phyloP scores from a whole-genome alignment of 2,797 vertebrate species.

The Argyrosomus regius region DNA sequence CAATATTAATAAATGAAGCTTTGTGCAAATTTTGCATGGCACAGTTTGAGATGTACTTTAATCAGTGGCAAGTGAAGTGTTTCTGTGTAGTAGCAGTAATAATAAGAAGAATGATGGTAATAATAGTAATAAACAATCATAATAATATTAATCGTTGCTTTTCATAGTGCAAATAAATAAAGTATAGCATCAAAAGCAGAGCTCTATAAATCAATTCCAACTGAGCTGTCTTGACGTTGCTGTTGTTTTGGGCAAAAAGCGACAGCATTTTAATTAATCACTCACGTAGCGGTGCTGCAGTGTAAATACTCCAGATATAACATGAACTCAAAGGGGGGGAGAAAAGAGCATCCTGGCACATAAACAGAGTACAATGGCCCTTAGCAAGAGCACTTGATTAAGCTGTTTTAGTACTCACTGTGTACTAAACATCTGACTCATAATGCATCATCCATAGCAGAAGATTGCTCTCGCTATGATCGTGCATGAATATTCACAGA shows the following conservation, averaged over 20 bases:
- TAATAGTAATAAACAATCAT: neutral
- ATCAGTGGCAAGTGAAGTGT: conserved; percentile 42
- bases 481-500: conserved; percentile 64
- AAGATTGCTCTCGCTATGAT: conserved; percentile 62
- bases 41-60: conserved; percentile 38
- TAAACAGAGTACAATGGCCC: conserved; percentile 74
- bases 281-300: conserved; percentile 63
- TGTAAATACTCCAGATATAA: conserved; percentile 81
- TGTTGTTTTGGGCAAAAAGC: conserved; percentile 63
- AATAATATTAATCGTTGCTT: conserved; percentile 23
- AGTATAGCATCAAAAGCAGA: conserved; percentile 41
- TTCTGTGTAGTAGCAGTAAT: conserved; percentile 32
- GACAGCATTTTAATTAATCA: conserved; percentile 79
- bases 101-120: neutral
- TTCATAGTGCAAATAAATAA: conserved; percentile 32
- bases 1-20: conserved; percentile 32
- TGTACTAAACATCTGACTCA: conserved; percentile 66
- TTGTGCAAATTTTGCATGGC: conserved; percentile 35
- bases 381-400: conserved; percentile 81
- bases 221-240: conserved; percentile 47
- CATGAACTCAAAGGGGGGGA: conserved; percentile 46
- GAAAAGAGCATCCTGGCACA: conserved; percentile 53
- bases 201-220: conserved; percentile 60
- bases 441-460: conserved; percentile 64
- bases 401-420: conserved; percentile 69